These are phyloP conservation scores for Whitmania pigra DNA, from an alignment of 1,140 invertebrate species.

Conservation along the genomic window DNA sequence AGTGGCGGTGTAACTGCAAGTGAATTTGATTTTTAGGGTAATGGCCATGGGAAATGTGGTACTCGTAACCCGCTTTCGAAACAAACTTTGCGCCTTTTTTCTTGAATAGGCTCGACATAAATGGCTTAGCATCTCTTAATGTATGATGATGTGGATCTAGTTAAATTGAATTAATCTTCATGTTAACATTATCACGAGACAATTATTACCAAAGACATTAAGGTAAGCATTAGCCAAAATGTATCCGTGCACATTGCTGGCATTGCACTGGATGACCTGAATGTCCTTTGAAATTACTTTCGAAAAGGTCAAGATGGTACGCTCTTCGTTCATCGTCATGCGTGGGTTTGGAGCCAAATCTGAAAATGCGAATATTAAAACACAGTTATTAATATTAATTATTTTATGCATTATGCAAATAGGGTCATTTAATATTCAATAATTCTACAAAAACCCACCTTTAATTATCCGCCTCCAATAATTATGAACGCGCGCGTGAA, in stretches of 20 bases:
- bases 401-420: neutral
- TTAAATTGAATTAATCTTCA: neutral
- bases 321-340: neutral
- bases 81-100: neutral
- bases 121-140: neutral
- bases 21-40: neutral
- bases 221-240: conserved; percentile 95
- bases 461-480: neutral
- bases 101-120: neutral
- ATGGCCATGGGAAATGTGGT: neutral
- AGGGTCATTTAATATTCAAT: neutral
- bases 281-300: neutral
- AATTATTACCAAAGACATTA: conserved; percentile 79
- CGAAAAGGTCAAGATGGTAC: neutral
- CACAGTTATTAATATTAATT: too few relatives aligned
- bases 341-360: neutral
- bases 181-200: conserved; percentile 21
- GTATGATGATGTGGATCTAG: neutral
- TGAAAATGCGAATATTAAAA: neutral
- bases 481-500: neutral
- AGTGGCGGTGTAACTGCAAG: neutral
- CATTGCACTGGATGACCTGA: conserved; percentile 73
- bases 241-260: conserved; percentile 91
- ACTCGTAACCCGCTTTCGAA: neutral
- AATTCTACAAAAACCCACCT: neutral